Percentiles rank a stretch among this genome's conserved stretches.
These are phyloP conservation scores for Octopus bimaculoides DNA, from an alignment of 1,140 invertebrate genomes.

Conservation along the genomic window DNA sequence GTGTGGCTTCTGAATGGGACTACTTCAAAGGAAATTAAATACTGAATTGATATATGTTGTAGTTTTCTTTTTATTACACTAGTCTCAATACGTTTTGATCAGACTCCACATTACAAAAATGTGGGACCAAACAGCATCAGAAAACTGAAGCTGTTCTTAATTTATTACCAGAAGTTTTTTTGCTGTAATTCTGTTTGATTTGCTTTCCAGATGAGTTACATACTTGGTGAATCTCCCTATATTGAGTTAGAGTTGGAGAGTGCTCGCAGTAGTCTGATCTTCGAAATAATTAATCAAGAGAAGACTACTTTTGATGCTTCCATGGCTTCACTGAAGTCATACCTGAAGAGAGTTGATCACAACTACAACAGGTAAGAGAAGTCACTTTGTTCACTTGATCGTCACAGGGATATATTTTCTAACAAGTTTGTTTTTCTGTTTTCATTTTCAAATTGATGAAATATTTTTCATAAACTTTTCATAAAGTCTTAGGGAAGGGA, in stretches of 20 bases:
- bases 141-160: too few species aligned
- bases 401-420: not conserved
- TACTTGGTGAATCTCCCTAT: constrained; percentile 65
- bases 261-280: constrained; percentile 80
- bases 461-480: not conserved
- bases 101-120: too few species aligned
- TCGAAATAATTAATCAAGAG: constrained; percentile 77
- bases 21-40: too few species aligned
- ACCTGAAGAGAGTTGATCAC: constrained; percentile 68
- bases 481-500: not conserved
- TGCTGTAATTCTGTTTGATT: not conserved
- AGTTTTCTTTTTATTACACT: too few species aligned
- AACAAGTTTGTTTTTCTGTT: not conserved
- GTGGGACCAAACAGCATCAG: too few species aligned
- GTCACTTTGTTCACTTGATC: not conserved
- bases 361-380: constrained; percentile 68
- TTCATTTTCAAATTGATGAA: not conserved
- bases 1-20: too few species aligned
- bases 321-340: constrained; percentile 69
- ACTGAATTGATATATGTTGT: too few species aligned
- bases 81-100: too few species aligned
- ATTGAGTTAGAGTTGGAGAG: constrained; percentile 75
- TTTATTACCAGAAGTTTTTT: too few species aligned
- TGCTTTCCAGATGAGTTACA: constrained; percentile 65
- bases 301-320: constrained; percentile 74